phyloP scores from a whole-genome alignment of 2,888 invertebrate species.

The Onthophagus sagittarius region DNA sequence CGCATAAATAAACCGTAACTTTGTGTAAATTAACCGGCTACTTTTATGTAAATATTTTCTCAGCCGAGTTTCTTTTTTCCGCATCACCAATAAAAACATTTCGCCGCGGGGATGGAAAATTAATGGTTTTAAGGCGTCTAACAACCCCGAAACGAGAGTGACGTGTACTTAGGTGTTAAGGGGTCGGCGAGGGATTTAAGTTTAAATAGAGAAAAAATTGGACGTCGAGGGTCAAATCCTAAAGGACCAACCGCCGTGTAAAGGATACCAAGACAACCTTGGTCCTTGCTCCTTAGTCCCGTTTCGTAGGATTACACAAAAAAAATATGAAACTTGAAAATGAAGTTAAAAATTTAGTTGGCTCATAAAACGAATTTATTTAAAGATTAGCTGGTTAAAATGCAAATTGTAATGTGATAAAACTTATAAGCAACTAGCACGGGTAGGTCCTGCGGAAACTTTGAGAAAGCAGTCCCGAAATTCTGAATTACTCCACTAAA shows the following conservation, averaged over 20 bases:
- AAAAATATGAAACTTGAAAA: no score
- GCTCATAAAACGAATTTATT: no score
- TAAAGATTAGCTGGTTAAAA: no score
- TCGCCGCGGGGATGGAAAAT: neutral
- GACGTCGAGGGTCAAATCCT: neutral
- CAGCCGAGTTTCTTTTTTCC: neutral
- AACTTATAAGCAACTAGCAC: no score
- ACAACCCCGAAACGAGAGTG: neutral
- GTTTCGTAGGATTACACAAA: no score
- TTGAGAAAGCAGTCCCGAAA: no score
- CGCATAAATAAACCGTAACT: neutral
- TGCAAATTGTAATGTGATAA: no score
- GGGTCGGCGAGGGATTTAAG: neutral
- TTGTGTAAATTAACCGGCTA: neutral
- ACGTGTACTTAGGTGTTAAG: neutral
- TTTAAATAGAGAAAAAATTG: neutral
- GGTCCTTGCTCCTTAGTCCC: no score
- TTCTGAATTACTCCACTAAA: no score
- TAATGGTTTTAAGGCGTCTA: neutral
- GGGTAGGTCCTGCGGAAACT: no score
- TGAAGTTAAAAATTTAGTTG: no score
- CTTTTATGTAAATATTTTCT: neutral
- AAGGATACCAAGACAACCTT: no score
- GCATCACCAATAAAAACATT: neutral
- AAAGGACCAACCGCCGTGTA: neutral